Percentiles rank a stretch among this genome's conserved stretches.
Evolutionary conservation across 2,797 vertebrate genomes (phyloP).

Genomic region (Kryptopterus vitreolus): DNA sequence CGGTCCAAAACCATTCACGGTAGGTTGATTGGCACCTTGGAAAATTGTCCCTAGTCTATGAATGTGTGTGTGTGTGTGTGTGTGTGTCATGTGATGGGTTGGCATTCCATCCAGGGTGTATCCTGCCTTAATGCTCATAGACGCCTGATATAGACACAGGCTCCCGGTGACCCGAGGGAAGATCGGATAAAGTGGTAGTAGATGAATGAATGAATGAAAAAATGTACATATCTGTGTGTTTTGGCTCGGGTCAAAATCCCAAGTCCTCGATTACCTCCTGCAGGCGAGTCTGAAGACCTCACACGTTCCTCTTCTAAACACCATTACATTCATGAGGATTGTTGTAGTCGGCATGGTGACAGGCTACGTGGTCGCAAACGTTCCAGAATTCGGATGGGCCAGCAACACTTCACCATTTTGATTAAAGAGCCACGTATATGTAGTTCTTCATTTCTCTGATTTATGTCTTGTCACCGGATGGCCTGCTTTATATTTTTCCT

Average conservation of each 20-base stretch:
- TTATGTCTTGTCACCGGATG: slow-evolving; percentile 43
- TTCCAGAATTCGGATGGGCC: slow-evolving; percentile 39
- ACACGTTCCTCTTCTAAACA: slow-evolving; percentile 8
- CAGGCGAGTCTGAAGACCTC: background rate
- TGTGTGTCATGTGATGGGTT: no score
- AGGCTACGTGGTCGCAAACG: slow-evolving; percentile 40
- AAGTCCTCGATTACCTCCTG: slow-evolving; percentile 3
- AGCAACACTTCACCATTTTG: slow-evolving; percentile 37
- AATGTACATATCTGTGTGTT: background rate
- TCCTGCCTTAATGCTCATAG: no score
- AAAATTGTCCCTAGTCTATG: no score
- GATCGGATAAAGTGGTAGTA: no score
- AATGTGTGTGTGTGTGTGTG: no score
- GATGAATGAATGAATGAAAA: no score
- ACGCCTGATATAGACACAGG: no score
- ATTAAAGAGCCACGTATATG: slow-evolving; percentile 51
- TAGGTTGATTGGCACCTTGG: no score
- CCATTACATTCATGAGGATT: slow-evolving; percentile 16
- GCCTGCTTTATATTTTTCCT: slow-evolving; percentile 41
- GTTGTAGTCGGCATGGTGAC: slow-evolving; percentile 23
- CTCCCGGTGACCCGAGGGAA: no score
- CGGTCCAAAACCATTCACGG: no score
- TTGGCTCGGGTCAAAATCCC: background rate
- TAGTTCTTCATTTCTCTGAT: slow-evolving; percentile 50
- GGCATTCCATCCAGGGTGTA: no score